phyloP scores from a whole-genome alignment of 2,113 vertebrate genomes.

The Caloenas nicobarica region DNA sequence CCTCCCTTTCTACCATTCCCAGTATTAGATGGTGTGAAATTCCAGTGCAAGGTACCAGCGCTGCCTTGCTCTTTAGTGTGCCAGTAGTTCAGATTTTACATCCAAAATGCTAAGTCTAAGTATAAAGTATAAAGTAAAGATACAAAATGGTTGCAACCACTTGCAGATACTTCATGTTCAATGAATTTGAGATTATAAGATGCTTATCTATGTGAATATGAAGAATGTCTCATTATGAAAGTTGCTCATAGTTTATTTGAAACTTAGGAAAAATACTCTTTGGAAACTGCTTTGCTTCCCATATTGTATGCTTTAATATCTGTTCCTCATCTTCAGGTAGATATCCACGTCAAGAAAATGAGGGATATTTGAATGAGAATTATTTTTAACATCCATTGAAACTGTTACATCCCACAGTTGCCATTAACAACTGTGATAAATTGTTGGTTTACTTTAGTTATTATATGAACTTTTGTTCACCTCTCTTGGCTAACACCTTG shows the following conservation, averaged over 20 bases:
- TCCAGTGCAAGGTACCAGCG: neutral
- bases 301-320: neutral
- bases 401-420: neutral
- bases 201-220: neutral
- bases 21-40: neutral
- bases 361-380: neutral
- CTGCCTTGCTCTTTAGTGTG: neutral
- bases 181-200: neutral
- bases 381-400: constrained; percentile 1
- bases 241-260: neutral
- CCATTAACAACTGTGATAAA: neutral
- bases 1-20: neutral
- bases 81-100: neutral
- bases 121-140: neutral
- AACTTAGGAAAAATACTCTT: neutral
- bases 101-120: neutral
- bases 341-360: neutral
- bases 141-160: neutral
- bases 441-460: neutral
- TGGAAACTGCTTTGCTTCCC: neutral
- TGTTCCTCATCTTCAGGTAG: neutral
- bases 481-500: neutral
- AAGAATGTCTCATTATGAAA: neutral
- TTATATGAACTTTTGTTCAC: neutral
- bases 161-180: neutral